Base-by-base conservation (phyloP, 1,140 invertebrate species). In the Pogonognathellus flavescens region DNA sequence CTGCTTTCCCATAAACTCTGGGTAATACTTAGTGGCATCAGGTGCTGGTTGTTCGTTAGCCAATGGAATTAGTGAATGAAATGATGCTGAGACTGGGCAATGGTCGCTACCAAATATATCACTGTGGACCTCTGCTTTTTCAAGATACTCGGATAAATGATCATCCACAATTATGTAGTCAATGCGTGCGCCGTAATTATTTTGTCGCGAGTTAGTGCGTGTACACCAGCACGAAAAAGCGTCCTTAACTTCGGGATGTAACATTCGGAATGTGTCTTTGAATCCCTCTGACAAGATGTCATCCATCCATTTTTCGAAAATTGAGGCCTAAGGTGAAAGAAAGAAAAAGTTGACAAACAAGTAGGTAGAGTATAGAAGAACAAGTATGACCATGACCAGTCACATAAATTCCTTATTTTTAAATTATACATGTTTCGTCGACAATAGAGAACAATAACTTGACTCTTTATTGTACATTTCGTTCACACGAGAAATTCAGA, bases 101-200 rank as follows among this genome's bases (percentile, higher is more conserved):
- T 93, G 93, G 89, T 93, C 93, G 57, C 92, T 93, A 1, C 93
- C 93, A 83, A 91, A 87, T 25, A 93, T 88, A n/a, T 93, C 91
- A 20, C 90, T 76, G 84, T 91, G 88, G 52, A 93, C 90, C 16
- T 89, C 83, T 85, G 91, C 91, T 49, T 90, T 89, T 10, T 72
- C 83, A 10, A 93, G 86, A 81, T 89, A 89, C 41, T 70, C 80
- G 2, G 90, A 62, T 4, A 93, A 87, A 18, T 89, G 84, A 52
- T 86, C 84, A 88, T 92, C 90, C 20, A 90, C 88, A 7, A 93
- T 85, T 52, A 93, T 92, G 87, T 93, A 93, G 88, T 93, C 93
- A 25, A 93, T 91, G 25, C 93, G 87, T 52, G 91, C 91, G 16
- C 93, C 93, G 89, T 91, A 93, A 89, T 93, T 93, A n/a, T 91